These are phyloP conservation scores for Hemithea aestivaria DNA, from an alignment of 2,888 invertebrate species.

Conservation along the genomic window DNA sequence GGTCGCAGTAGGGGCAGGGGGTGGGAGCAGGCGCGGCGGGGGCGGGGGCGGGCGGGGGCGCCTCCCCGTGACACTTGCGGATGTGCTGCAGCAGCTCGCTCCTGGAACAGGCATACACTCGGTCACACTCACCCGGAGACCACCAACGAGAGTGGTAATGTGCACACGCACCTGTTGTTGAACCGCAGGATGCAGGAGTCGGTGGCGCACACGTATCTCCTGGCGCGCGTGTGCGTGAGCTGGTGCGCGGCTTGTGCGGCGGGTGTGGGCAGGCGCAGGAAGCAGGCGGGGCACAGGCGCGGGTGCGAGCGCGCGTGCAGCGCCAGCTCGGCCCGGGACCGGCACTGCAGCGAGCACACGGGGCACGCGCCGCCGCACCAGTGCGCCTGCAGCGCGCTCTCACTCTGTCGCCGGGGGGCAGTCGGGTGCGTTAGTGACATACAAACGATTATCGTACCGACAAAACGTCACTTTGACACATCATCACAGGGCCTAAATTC, in stretches of 20 bases:
- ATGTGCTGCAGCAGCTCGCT: conserved; percentile 61
- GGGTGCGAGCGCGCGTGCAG: neutral
- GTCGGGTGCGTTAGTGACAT: no score
- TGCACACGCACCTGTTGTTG: conserved; percentile 46
- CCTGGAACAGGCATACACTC: conserved; percentile 26
- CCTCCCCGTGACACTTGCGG: conserved; percentile 55
- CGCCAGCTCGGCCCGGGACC: no score
- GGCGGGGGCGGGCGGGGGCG: conserved; percentile 21
- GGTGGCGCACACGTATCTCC: conserved; percentile 68
- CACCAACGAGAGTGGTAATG: no score
- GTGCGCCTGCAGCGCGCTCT: no score
- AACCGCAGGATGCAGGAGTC: conserved; percentile 66
- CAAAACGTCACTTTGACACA: no score
- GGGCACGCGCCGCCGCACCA: no score
- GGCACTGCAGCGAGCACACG: no score
- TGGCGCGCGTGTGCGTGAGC: conserved; percentile 49
- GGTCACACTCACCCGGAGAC: no score
- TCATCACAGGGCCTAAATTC: no score
- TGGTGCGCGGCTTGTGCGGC: conserved; percentile 22
- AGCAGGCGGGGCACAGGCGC: conserved; percentile 27
- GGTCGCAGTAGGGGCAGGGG: conserved; percentile 43
- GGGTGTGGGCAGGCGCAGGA: conserved; percentile 23
- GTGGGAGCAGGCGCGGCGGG: conserved; percentile 20
- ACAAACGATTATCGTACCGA: no score
- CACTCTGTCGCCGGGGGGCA: no score